Base-by-base conservation (phyloP, 23 tunicate species). In the Halocynthia roretzi region DNA sequence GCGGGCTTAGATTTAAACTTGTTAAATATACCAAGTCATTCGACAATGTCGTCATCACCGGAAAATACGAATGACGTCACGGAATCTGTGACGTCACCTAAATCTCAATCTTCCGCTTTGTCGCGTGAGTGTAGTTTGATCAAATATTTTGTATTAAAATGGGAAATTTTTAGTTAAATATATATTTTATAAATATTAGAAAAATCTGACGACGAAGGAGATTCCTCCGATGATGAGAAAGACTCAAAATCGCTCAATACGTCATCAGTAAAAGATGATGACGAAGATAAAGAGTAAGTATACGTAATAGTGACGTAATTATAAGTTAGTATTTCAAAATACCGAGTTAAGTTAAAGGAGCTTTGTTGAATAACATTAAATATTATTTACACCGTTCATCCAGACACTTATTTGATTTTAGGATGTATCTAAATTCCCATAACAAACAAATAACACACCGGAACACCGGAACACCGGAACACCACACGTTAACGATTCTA, bases 61-160 rank as follows among this genome's bases (percentile, higher is more conserved):
- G 78, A 73, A 49, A 53, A 67, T 56, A 68, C 75, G 63, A 85
- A 87, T 79, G 94, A 88, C 84, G 81, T 83, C 53, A 79, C 71
- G 9, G 87, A 83, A 14, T 71, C 74, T 6, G 56, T 71, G 53
- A 51, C 71, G 79, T 84, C 94, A 20, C 81, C 87, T 5, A 88
- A 80, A 80, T 83, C 87, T 51, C 80, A 76, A 19, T 62, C 83
- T 14, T 83, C 80, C 49, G 70, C 71, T 12, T 5, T 82, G 60
- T 82, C 93, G 51, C 86, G 93, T 87, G 31, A 82, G 93, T 77
- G 51, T 56, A 31, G 0, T 4, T 8, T 77, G 56, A 71, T 14
- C 76, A 5, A 71, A 50, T 10, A 15, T 0, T 15, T 60, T 15
- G 64, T 1, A n/a, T n/a, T 60, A 60, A 15, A 60, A n/a, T 57